Conservation (phyloP, 2,113 vertebrate species). For the Silurus asotus region DNA sequence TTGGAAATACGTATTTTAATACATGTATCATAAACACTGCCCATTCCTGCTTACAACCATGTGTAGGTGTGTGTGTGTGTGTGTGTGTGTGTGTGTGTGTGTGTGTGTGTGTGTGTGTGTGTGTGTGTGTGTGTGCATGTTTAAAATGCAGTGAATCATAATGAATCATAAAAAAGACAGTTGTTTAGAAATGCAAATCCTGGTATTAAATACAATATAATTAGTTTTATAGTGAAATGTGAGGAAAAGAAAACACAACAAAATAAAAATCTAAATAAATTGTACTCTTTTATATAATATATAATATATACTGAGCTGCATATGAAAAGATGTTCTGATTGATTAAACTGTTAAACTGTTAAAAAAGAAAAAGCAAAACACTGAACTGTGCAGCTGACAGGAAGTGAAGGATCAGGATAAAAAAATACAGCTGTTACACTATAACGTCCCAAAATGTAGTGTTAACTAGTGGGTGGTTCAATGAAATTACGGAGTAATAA, state of each 20-base stretch:
- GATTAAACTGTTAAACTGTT: background rate
- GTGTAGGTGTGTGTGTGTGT: too few species aligned
- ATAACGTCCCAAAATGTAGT: background rate
- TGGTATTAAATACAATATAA: background rate
- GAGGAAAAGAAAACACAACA: background rate
- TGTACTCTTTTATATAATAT: background rate
- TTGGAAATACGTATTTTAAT: too few species aligned
- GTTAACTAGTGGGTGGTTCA: background rate
- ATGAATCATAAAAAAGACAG: background rate
- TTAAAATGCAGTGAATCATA: background rate
- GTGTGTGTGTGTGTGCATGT: constrained; percentile 46
- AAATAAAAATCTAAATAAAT: background rate
- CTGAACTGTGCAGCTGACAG: background rate
- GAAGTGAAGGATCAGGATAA: background rate
- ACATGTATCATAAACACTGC: too few species aligned
- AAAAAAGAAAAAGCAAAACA: background rate
- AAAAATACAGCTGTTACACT: background rate
- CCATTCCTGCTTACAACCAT: too few species aligned
- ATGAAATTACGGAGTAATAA: too few species aligned
- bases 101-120: constrained; percentile 8
- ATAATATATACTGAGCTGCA: background rate
- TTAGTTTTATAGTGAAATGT: background rate
- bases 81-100: too few species aligned
- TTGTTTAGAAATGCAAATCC: background rate
- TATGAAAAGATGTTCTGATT: background rate